phyloP scores from a whole-genome alignment of 1,140 invertebrate species.

The Drosophila repleta region DNA sequence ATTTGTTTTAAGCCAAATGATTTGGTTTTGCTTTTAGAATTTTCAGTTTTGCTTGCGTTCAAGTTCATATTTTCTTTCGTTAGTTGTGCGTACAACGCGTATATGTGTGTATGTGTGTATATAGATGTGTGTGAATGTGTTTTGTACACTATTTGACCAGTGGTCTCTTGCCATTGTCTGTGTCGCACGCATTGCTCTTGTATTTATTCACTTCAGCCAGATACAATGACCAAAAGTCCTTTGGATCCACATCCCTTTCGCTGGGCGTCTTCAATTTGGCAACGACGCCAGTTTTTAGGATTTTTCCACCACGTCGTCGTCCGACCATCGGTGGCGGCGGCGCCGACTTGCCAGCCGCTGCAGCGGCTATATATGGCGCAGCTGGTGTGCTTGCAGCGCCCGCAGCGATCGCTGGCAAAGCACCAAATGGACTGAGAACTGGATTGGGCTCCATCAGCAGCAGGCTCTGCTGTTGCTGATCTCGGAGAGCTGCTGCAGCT shows the following conservation, averaged over 20 bases:
- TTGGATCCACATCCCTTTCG: slow-evolving; percentile 87
- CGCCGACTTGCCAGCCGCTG: slow-evolving; percentile 76
- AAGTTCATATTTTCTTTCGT: slow-evolving; percentile 47
- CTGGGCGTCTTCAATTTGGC: slow-evolving; percentile 91
- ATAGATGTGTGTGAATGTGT: not conserved
- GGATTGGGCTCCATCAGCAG: not conserved
- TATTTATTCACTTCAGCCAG: slow-evolving; percentile 97
- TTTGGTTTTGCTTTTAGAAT: not conserved
- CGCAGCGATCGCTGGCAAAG: slow-evolving; percentile 78
- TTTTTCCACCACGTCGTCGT: slow-evolving; percentile 92
- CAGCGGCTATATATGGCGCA: slow-evolving; percentile 82
- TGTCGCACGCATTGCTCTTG: slow-evolving; percentile 94
- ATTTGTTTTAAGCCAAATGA: not conserved
- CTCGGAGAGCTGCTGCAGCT: not conserved
- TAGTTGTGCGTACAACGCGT: not conserved
- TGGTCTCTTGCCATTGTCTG: slow-evolving; percentile 95
- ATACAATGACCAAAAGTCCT: slow-evolving; percentile 96
- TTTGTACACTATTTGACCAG: slow-evolving; percentile 91
- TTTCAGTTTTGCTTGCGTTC: slow-evolving; percentile 43
- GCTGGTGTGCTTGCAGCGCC: slow-evolving; percentile 59
- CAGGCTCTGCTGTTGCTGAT: not conserved
- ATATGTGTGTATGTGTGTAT: not conserved
- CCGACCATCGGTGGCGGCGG: slow-evolving; percentile 86
- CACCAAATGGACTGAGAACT: slow-evolving; percentile 29
- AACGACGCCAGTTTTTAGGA: slow-evolving; percentile 94